Evolutionary conservation across 1,140 invertebrate species (phyloP).

Genomic region (Steinernema feltiae): DNA sequence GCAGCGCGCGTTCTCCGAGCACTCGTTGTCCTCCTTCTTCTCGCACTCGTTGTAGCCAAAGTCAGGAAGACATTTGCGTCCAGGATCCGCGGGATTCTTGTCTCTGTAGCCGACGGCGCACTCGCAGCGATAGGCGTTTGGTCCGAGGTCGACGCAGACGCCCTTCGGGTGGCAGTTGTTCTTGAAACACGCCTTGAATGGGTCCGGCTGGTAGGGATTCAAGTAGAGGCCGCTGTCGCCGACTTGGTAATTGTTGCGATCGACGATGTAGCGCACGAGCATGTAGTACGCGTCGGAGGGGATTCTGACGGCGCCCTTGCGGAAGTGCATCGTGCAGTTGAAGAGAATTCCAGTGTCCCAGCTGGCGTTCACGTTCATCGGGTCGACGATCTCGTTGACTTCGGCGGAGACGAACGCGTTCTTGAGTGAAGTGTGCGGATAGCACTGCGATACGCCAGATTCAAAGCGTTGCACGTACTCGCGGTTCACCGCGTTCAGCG

Average conservation of each 20-base stretch:
- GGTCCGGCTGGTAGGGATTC: conserved; percentile 53
- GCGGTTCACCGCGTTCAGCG: conserved; percentile 48
- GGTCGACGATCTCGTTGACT: conserved; percentile 56
- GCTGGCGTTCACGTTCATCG: conserved; percentile 47
- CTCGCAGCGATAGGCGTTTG: conserved; percentile 48
- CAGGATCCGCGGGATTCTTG: conserved; percentile 50
- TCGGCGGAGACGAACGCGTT: conserved; percentile 53
- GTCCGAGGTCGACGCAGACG: conserved; percentile 55
- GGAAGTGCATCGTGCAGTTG: conserved; percentile 55
- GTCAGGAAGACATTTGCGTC: conserved; percentile 27
- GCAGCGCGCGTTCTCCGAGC: conserved; percentile 50
- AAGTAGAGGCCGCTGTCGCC: conserved; percentile 51
- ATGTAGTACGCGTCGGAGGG: conserved; percentile 51
- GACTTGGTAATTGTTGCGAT: conserved; percentile 54
- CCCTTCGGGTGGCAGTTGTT: conserved; percentile 56
- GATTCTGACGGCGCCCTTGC: conserved; percentile 50
- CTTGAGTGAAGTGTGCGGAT: conserved; percentile 51
- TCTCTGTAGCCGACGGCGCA: conserved; percentile 46
- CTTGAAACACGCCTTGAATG: conserved; percentile 57
- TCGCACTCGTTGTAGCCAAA: conserved; percentile 53
- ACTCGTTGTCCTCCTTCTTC: conserved; percentile 52
- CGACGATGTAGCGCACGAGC: conserved; percentile 50
- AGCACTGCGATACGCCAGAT: conserved; percentile 48
- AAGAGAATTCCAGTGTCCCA: conserved; percentile 54
- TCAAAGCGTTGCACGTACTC: conserved; percentile 50